Evolutionary conservation across 1,140 invertebrate species (phyloP).

Genomic region (Parapsyche elsis): DNA sequence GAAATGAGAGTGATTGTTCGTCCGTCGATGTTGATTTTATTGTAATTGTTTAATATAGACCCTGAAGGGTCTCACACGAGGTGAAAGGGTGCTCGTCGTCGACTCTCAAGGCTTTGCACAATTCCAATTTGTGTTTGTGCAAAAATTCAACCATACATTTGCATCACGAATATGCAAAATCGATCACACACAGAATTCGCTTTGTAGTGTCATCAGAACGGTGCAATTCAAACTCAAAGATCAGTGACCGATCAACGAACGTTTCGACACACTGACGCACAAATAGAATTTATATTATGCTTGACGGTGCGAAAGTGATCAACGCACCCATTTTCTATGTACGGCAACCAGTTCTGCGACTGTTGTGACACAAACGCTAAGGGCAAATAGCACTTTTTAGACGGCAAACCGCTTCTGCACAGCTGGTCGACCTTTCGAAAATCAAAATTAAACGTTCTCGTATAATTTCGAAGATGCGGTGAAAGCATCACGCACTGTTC

Average conservation of each 20-base stretch:
- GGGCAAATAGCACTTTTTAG: slow-evolving; percentile 7
- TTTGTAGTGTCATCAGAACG: too few species aligned
- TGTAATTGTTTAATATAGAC: not conserved
- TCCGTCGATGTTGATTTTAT: not conserved
- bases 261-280: not conserved
- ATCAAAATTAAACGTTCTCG: too few species aligned
- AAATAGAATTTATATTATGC: too few species aligned
- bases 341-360: slow-evolving; percentile 4
- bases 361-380: slow-evolving; percentile 20
- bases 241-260: not conserved
- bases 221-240: too few species aligned
- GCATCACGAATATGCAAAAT: not conserved
- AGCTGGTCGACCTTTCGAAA: too few species aligned
- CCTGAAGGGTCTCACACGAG: slow-evolving; percentile 2
- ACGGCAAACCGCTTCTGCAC: too few species aligned
- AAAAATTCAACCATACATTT: not conserved
- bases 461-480: too few species aligned
- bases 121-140: not conserved
- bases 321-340: slow-evolving; percentile 22
- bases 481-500: too few species aligned
- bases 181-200: not conserved
- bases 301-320: slow-evolving; percentile 8
- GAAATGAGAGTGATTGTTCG: slow-evolving; percentile 12
- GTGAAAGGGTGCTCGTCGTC: slow-evolving; percentile 5
- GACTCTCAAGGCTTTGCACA: not conserved